A percentile compares a stretch with the other conserved stretches of the same genome.
These are phyloP conservation scores for Ficedula albicollis DNA, from an alignment of 2,797 vertebrate species.

Conservation along the genomic window DNA sequence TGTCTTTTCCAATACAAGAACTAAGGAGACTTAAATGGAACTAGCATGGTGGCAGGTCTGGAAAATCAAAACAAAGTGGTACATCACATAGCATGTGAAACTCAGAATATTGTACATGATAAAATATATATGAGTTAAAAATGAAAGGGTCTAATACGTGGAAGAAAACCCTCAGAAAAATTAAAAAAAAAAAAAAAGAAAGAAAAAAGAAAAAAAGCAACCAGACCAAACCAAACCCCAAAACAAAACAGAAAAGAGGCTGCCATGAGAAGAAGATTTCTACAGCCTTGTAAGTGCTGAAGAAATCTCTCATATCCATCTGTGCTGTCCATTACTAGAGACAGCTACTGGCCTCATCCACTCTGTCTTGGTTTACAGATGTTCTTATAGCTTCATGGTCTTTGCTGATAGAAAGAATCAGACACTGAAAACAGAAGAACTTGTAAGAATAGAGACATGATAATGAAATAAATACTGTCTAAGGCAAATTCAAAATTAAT, in stretches of 20 bases:
- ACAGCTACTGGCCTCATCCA: background rate
- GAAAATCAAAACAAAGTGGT: background rate
- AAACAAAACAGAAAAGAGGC: background rate
- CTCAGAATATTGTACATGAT: background rate
- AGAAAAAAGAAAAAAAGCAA: rapidly evolving
- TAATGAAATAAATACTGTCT: background rate
- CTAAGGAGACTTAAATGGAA: background rate
- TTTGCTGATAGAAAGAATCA: background rate
- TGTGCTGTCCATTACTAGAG: background rate
- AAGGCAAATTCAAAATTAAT: background rate
- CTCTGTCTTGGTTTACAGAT: background rate
- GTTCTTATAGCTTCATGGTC: background rate
- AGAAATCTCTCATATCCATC: background rate
- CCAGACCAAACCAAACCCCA: rapidly evolving
- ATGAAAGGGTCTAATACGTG: background rate
- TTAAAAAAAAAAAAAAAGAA: background rate
- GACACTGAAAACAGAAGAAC: background rate
- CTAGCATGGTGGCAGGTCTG: background rate
- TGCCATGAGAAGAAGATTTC: background rate
- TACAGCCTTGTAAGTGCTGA: background rate
- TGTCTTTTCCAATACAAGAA: background rate
- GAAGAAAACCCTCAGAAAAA: background rate
- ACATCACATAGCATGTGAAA: background rate
- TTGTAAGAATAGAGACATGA: background rate
- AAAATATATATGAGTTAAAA: background rate